Conservation (phyloP, 2,888 invertebrate genomes). For the Cosmorhoe ocellata region DNA sequence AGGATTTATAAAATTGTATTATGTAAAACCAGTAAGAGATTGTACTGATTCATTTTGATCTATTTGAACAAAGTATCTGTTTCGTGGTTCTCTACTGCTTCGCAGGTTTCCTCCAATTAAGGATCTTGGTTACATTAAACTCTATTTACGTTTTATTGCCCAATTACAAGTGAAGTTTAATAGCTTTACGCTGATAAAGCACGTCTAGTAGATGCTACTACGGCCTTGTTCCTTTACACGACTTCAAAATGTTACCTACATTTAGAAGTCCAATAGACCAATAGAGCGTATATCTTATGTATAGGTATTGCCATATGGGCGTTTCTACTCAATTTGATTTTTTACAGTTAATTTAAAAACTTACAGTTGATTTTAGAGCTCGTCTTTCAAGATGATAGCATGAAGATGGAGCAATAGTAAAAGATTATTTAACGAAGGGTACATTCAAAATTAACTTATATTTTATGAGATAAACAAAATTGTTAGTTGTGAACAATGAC, state of each 20-base stretch:
- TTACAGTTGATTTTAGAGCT: no score
- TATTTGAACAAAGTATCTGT: neutral
- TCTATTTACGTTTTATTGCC: conserved; percentile 25
- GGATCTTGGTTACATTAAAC: conserved; percentile 15
- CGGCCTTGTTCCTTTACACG: conserved; percentile 14
- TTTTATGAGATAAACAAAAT: no score
- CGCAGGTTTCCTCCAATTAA: conserved; percentile 11
- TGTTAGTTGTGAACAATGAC: no score
- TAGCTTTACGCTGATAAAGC: conserved; percentile 6
- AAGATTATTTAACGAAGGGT: no score
- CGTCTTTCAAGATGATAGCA: no score
- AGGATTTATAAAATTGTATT: neutral
- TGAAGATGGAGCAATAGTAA: no score
- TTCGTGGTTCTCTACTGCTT: conserved; percentile 2
- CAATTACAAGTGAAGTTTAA: conserved; percentile 10
- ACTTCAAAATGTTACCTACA: neutral
- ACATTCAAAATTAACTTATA: no score
- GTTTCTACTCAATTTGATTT: no score
- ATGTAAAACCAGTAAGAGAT: neutral
- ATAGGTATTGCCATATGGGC: no score
- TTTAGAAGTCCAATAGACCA: neutral
- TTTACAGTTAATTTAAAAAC: no score
- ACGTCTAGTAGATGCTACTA: neutral
- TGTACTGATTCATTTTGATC: conserved; percentile 10
- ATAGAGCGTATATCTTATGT: no score